Evolutionary conservation across 2,113 vertebrate species (phyloP).

Genomic region (Dryoscopus gambensis): DNA sequence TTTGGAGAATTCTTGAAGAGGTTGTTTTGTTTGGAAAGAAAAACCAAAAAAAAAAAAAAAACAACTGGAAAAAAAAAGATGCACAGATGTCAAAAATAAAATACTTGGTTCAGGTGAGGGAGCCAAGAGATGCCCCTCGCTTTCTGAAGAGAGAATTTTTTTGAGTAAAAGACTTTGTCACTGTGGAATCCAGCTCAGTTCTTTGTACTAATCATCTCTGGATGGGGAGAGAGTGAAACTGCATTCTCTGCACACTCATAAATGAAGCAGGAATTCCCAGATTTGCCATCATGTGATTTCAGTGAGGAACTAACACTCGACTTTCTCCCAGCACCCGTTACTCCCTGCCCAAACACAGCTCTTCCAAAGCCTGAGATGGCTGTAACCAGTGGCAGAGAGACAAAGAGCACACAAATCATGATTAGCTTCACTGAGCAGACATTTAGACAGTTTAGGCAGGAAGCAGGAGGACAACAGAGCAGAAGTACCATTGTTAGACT

Average conservation of each 20-base stretch:
- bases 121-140: neutral
- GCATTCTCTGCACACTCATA: constrained; percentile 26
- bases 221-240: constrained; percentile 34
- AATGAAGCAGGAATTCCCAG: constrained; percentile 65
- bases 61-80: neutral
- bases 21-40: neutral
- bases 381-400: neutral
- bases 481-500: neutral
- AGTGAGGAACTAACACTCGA: constrained; percentile 30
- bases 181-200: neutral
- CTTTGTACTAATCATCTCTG: constrained; percentile 38
- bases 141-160: constrained; percentile 1
- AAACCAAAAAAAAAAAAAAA: neutral
- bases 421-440: neutral
- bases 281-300: constrained; percentile 64
- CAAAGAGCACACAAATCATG: neutral
- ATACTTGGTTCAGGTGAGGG: neutral
- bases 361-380: neutral
- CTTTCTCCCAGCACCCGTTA: constrained; percentile 2
- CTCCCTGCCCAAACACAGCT: constrained; percentile 5
- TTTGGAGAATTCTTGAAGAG: constrained; percentile 1
- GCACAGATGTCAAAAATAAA: neutral
- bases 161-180: neutral
- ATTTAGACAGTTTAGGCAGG: neutral
- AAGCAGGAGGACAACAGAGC: neutral